Conservation (phyloP, 2,888 invertebrate genomes). For the Brachylomia viminalis region DNA sequence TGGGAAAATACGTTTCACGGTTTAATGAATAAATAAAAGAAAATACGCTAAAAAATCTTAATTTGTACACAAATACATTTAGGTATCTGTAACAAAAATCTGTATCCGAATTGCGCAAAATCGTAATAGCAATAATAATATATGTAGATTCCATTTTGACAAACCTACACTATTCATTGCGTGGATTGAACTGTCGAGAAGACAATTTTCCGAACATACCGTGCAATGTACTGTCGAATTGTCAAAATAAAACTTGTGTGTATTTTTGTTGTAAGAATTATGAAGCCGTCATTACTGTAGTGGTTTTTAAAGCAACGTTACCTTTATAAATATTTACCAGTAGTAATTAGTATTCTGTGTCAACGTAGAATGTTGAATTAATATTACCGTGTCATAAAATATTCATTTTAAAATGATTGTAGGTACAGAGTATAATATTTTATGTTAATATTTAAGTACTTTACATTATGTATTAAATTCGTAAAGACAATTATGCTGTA, state of each 20-base stretch:
- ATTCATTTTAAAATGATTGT: slow-evolving; percentile 32
- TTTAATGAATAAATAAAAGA: neutral
- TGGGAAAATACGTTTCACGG: neutral
- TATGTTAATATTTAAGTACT: slow-evolving; percentile 6
- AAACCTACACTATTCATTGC: slow-evolving; percentile 7
- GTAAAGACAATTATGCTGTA: neutral
- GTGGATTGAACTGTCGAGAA: neutral
- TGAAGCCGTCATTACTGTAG: neutral
- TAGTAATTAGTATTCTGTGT: slow-evolving; percentile 29
- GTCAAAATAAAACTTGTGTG: neutral
- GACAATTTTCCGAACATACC: neutral
- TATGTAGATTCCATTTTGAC: slow-evolving; percentile 2
- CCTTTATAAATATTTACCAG: slow-evolving; percentile 18
- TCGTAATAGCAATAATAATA: neutral
- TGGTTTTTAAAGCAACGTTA: neutral
- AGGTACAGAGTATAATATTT: neutral
- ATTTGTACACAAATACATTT: neutral
- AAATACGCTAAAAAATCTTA: neutral
- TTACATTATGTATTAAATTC: neutral
- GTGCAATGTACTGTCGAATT: neutral
- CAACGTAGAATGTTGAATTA: slow-evolving; percentile 21
- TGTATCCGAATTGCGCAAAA: neutral
- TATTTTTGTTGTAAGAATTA: neutral
- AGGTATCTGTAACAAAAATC: no score
- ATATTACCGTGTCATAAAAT: slow-evolving; percentile 20